phyloP scores from a whole-genome alignment of 2,888 invertebrate species.

The Melolontha melolontha region DNA sequence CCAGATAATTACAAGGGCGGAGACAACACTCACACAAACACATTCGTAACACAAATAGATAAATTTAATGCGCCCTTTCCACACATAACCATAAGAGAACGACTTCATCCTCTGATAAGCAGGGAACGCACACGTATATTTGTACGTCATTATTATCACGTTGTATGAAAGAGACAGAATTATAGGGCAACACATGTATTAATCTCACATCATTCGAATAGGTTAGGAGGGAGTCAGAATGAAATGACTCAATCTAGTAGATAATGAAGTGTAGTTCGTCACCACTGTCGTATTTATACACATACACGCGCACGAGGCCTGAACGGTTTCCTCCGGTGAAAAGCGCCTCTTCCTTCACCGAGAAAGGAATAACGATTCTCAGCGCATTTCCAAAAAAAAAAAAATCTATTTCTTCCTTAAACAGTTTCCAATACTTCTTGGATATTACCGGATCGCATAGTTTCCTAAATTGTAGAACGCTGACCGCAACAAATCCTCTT shows the following conservation, averaged over 20 bases:
- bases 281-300: not conserved
- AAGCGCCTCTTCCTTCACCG: not conserved
- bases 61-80: conserved; percentile 18
- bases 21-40: not conserved
- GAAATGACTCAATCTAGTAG: conserved; percentile 64
- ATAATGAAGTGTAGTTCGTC: conserved; percentile 59
- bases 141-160: no score
- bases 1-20: conserved; percentile 31
- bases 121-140: no score
- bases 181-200: conserved; percentile 60
- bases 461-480: no score
- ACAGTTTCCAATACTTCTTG: conserved; percentile 24
- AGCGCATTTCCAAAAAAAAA: no score
- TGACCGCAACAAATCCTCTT: no score
- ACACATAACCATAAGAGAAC: not conserved
- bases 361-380: no score
- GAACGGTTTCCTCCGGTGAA: conserved; percentile 30
- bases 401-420: conserved; percentile 26
- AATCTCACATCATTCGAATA: conserved; percentile 57
- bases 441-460: conserved; percentile 4
- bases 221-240: conserved; percentile 55
- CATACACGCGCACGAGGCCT: conserved; percentile 7
- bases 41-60: conserved; percentile 1
- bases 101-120: no score
- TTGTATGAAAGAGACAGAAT: conserved; percentile 6